Base-by-base conservation (phyloP, 2,888 invertebrate species). In the Conchocele bisecta region DNA sequence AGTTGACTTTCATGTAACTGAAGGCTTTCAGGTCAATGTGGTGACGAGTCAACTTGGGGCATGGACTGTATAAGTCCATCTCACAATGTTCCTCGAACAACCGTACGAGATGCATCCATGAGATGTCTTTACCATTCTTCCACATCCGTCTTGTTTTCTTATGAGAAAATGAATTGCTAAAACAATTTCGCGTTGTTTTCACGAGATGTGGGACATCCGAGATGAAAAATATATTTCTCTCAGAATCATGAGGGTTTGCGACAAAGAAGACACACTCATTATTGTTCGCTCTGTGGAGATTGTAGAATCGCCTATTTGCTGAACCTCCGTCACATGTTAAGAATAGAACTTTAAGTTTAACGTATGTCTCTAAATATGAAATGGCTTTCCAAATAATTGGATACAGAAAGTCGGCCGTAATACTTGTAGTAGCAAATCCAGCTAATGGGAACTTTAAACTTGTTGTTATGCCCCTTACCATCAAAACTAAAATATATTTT, bases 271-370 rank as follows among this genome's bases (percentile, higher is more conserved):
- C 53, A 33, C 24, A 17, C 1, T 28, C 29, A 44, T 56, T 26
- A 7, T 28, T 41, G 29, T 50, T 33, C 13, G 6, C 13, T 24
- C 44, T 24, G 58, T 74, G 74, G 11, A 75, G 35, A 1, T 59
- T 57, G 26, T 69, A 70, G 54, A 75, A 80, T 22, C 58, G 48
- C 29, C 78, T 31, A 41, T 81, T 81, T 28, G 74, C 50, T 13
- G 81, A 76, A 15, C 75, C 79, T 9, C 75, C 75, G 64, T 77
- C 74, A 57, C 73, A 65, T 11, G 75, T 74, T 13, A 66, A 61
- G 28, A 69, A 75, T 1, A 72, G 17, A 0, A 66, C 65, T 53
- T 60, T 58, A 17, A 79, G 37, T 11, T 53, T 51, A n/a, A 28
- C 17, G n/a, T 44, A 33, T n/a, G 46, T 50, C 35, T 81, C 75